Evolutionary conservation across 2,888 invertebrate species (phyloP).

Genomic region (Amaurobius ferox): DNA sequence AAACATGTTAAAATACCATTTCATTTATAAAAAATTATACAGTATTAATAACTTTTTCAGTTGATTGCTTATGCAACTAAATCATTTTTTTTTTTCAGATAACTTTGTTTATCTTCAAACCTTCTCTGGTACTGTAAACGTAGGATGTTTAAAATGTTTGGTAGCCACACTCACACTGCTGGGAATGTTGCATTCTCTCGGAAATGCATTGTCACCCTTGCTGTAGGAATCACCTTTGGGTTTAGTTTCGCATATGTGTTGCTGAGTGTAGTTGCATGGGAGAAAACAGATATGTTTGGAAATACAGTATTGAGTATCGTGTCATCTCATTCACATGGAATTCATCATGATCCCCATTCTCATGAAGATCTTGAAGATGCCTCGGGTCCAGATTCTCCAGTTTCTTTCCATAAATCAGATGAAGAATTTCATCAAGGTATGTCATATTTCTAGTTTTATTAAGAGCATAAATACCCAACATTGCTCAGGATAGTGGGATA

Average conservation of each 20-base stretch:
- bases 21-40: no score
- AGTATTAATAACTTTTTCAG: no score
- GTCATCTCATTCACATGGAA: background rate
- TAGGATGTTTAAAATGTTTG: constrained; percentile 40
- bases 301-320: constrained; percentile 33
- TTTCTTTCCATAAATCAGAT: constrained; percentile 80
- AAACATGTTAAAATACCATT: no score
- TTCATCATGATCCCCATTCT: constrained; percentile 76
- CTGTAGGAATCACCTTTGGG: constrained; percentile 85
- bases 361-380: constrained; percentile 76
- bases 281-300: constrained; percentile 65
- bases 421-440: constrained; percentile 83
- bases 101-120: background rate
- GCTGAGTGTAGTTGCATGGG: constrained; percentile 78
- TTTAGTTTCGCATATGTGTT: constrained; percentile 87
- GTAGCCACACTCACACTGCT: constrained; percentile 16
- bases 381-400: constrained; percentile 79
- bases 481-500: no score
- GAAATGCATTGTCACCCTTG: constrained; percentile 84
- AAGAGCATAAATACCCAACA: no score
- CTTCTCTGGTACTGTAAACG: no score
- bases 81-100: background rate
- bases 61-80: no score
- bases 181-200: constrained; percentile 56
- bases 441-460: background rate